Evolutionary conservation across 2,888 invertebrate species (phyloP).

Genomic region (Drosophila parthenogenetica): DNA sequence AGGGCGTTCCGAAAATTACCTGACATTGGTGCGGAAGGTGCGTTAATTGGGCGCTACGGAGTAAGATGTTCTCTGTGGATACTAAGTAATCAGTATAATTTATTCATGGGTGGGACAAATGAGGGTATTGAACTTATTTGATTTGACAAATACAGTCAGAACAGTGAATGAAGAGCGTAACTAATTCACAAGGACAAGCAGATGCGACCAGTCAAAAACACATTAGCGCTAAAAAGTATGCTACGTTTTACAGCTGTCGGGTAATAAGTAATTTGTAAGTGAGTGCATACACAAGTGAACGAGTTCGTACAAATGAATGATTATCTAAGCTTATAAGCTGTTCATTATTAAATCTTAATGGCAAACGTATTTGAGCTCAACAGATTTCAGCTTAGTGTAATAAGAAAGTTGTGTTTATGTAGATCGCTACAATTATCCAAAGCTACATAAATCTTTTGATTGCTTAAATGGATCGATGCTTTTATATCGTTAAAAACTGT

Average conservation of each 20-base stretch:
- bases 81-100: conserved; percentile 58
- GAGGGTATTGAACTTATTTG: conserved; percentile 50
- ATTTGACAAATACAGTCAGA: conserved; percentile 15
- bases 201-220: conserved; percentile 12
- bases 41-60: conserved; percentile 53
- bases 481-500: no score
- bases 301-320: background rate
- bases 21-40: conserved; percentile 35
- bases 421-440: no score
- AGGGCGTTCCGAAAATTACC: conserved; percentile 55
- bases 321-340: background rate
- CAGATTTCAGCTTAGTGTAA: background rate
- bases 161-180: background rate
- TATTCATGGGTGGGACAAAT: conserved; percentile 41
- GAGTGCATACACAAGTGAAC: background rate
- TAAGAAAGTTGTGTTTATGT: no score
- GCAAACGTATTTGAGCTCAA: background rate
- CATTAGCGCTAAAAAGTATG: conserved; percentile 19
- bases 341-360: background rate
- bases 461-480: background rate
- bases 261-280: conserved; percentile 11
- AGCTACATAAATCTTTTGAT: background rate
- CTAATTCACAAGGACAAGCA: conserved; percentile 16
- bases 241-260: conserved; percentile 13
- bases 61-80: conserved; percentile 2